Percentiles rank a stretch among this genome's conserved stretches.
Conservation (phyloP, 2,113 vertebrate genomes). For the Climacteris rufus region DNA sequence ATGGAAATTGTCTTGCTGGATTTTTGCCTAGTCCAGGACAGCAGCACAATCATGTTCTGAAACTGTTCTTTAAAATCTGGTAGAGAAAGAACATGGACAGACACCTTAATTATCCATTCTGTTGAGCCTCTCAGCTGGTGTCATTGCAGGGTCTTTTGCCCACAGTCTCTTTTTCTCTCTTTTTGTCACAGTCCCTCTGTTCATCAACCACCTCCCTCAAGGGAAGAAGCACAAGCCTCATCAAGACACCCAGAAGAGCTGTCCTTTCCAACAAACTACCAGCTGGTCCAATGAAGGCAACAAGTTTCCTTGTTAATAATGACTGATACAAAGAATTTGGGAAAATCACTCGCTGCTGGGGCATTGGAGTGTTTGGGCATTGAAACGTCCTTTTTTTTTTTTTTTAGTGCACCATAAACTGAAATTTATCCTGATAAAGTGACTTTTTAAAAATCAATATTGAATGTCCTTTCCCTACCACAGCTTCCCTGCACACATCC, state of each 20-base stretch:
- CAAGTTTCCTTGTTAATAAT: neutral
- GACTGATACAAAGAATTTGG: neutral
- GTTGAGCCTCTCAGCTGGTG: neutral
- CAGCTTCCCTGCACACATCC: neutral
- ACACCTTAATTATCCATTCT: neutral
- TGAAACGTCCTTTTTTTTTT: neutral
- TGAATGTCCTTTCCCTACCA: neutral
- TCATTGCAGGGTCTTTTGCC: neutral
- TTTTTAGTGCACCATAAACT: neutral
- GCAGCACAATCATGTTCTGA: neutral
- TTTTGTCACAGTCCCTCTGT: too few species aligned
- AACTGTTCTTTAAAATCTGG: neutral
- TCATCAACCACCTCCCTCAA: neutral
- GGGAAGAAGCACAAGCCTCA: neutral
- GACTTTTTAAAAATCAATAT: neutral
- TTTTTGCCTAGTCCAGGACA: neutral
- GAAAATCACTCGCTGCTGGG: neutral
- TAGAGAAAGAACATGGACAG: neutral
- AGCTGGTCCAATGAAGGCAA: neutral
- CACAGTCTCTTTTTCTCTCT: too few species aligned
- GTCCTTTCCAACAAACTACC: neutral
- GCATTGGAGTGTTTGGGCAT: neutral
- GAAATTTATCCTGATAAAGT: neutral
- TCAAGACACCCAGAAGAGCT: neutral
- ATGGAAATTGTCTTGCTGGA: neutral